Percentiles rank a stretch among this genome's conserved stretches.
Evolutionary conservation across 2,888 invertebrate species (phyloP).

Genomic region (Xestia sexstrigata): DNA sequence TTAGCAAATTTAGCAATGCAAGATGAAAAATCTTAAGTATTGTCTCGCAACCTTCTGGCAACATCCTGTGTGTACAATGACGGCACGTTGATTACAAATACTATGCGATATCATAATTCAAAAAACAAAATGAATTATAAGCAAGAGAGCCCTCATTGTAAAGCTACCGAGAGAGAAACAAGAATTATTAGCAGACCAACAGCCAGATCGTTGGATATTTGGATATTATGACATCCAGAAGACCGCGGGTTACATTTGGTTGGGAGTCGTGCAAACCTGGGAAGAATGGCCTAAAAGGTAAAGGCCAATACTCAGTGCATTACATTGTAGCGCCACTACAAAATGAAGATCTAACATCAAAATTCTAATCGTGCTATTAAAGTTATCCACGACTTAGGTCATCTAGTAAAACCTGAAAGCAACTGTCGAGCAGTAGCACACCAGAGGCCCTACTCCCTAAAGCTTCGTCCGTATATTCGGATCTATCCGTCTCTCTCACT

Average conservation of each 20-base stretch:
- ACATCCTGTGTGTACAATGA: conserved; percentile 23
- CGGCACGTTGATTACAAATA: conserved; percentile 12
- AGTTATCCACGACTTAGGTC: too few relatives aligned
- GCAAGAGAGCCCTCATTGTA: not conserved
- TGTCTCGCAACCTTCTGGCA: conserved; percentile 27
- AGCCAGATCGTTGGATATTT: not conserved
- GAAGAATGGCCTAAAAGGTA: not conserved
- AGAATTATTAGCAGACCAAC: not conserved
- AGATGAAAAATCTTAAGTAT: conserved; percentile 30
- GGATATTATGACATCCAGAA: not conserved
- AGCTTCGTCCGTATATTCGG: too few relatives aligned
- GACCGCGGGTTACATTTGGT: not conserved
- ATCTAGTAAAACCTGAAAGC: too few relatives aligned
- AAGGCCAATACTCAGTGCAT: not conserved
- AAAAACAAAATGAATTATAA: not conserved
- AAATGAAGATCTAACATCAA: too few relatives aligned
- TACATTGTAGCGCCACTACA: not conserved
- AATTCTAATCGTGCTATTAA: too few relatives aligned
- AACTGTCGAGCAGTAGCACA: too few relatives aligned
- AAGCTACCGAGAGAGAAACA: not conserved
- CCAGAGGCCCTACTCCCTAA: too few relatives aligned
- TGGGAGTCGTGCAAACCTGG: not conserved
- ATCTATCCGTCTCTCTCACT: too few relatives aligned
- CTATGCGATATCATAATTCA: conserved; percentile 1
- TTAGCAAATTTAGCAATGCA: conserved; percentile 30